Evolutionary conservation across 2,888 invertebrate species (phyloP), one percentile per base, ranked within the genome.

Genomic region (Stenichneumon culpator): DNA sequence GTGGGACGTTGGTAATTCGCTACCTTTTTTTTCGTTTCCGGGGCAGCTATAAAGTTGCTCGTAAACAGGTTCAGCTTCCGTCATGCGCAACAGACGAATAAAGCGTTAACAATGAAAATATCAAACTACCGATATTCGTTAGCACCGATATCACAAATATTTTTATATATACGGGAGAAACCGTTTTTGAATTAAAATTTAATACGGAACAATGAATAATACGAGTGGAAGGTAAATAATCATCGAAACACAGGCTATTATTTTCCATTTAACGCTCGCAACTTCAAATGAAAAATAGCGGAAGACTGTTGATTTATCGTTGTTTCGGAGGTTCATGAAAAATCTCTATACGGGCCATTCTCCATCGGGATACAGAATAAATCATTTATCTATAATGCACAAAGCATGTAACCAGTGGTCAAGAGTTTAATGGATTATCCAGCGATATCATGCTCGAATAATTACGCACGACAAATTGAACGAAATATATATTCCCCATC

Each of bases 331-430:
- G 28, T 28, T 60, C 57, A 57, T 73, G 72, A 73, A 73, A 60
- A 57, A 69, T 69, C 25, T 25, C 36, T 28, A 73, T 16, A 22
- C n/a, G n/a, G 39, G 22, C 39, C 7, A 44, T 57, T 73, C 39
- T 44, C 9, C n/a, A 7, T 25, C 25, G 9, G 14, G 72, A 57
- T 73, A 60, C 60, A 16, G 16, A 19, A 73, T 73, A 73, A 25
- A 57, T 73, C 39, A 73, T 78, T 67, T 36, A 78, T 57, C 67
- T 44, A 77, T 68, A 67, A 67, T 67, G 67, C 39, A 39, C 77
- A 52, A 67, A 54, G 77, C 77, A 16, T 77, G 52, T 63, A 82
- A 69, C 47, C 28, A 47, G 19, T 63, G 36, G 73, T 81, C 52
- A 69, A 65, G 69, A 67, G 47, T 78, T 50, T 78, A 47, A 63